A percentile compares a stretch with the other conserved stretches of the same genome.
Conservation (phyloP, 2,113 vertebrate species). For the Hyla sarda region DNA sequence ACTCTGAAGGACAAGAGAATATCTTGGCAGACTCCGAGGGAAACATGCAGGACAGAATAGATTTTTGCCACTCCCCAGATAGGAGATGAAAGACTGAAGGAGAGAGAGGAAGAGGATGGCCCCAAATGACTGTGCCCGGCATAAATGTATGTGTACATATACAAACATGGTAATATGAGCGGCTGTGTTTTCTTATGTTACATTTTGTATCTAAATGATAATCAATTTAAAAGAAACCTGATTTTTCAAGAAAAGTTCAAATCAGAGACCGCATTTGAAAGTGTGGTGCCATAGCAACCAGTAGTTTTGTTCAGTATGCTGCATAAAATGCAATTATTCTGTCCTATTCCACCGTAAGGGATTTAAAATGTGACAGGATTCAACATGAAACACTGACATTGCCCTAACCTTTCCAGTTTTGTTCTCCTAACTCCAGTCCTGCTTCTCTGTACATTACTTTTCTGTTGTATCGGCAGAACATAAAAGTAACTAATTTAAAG, state of each 20-base stretch:
- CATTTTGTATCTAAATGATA: conserved; percentile 22
- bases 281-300: conserved; percentile 53
- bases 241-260: conserved; percentile 20
- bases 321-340: conserved; percentile 49
- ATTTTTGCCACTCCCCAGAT: background rate
- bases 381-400: conserved; percentile 39
- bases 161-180: background rate
- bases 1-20: background rate
- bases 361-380: conserved; percentile 41
- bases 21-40: background rate
- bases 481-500: background rate
- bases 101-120: background rate
- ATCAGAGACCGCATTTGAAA: conserved; percentile 7
- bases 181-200: background rate
- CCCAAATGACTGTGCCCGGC: background rate
- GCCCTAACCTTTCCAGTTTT: conserved; percentile 51
- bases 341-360: conserved; percentile 23
- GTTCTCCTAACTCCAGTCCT: conserved; percentile 15
- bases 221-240: conserved; percentile 24
- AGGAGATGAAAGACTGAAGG: background rate
- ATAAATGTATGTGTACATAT: background rate
- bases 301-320: conserved; percentile 25
- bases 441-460: background rate
- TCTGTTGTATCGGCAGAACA: background rate
- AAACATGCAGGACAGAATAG: background rate